Percentiles rank a stretch among this genome's conserved stretches.
Evolutionary conservation across 1,140 invertebrate species (phyloP).

Genomic region (Dendrolimus punctatus): DNA sequence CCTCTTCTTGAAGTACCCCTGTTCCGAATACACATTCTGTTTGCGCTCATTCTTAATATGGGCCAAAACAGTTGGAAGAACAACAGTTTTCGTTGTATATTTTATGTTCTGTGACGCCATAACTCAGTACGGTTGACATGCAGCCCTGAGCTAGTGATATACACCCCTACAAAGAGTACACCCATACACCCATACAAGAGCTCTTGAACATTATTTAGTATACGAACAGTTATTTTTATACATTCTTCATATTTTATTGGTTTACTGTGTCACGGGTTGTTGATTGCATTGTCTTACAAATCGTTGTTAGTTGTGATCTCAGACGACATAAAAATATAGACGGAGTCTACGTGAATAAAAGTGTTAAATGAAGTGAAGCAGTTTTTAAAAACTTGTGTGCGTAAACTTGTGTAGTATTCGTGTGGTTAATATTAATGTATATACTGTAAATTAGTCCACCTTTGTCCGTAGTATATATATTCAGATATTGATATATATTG

Average conservation of each 20-base stretch:
- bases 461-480: no score
- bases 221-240: constrained; percentile 63
- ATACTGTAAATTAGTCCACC: no score
- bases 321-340: not conserved
- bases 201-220: constrained; percentile 50
- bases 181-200: no score
- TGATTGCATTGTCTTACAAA: constrained; percentile 39
- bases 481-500: no score
- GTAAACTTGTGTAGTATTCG: no score
- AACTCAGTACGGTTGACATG: constrained; percentile 51
- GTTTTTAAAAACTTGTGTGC: no score
- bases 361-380: no score
- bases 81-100: constrained; percentile 69
- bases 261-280: constrained; percentile 58
- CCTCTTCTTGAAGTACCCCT: constrained; percentile 6
- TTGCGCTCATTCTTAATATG: constrained; percentile 67
- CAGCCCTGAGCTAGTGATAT: constrained; percentile 50
- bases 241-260: constrained; percentile 61
- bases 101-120: constrained; percentile 68
- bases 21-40: constrained; percentile 62
- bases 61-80: constrained; percentile 66
- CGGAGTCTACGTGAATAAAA: not conserved
- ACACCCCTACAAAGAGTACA: constrained; percentile 26
- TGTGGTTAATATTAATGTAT: no score
- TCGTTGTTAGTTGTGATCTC: constrained; percentile 21